Base-by-base conservation (phyloP, 2,113 vertebrate genomes). In the Silurus glanis region DNA sequence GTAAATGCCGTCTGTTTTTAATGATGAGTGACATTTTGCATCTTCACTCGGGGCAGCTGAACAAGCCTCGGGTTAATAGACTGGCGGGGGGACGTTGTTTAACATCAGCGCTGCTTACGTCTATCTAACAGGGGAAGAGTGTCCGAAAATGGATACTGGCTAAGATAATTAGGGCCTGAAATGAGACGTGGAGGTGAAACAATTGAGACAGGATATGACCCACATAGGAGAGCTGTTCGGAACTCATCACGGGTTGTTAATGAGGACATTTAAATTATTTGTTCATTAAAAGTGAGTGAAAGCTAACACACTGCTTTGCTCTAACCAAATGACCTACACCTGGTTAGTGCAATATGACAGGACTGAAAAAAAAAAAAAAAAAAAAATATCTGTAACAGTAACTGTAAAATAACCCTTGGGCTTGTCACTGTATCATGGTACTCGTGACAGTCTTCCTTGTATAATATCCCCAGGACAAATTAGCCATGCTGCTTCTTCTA, bases 381-480 rank as follows among this genome's bases (percentile, higher is more conserved):
- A 56, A 14, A 37, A n/a, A 64, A 51, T 37, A 37, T 37, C 53
- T 8, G 66, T 76, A 86, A 74, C 45, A 82, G 23, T 47, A 67
- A 69, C 59, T 79, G 51, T 71, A 85, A 81, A 94, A 93, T 90
- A 90, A 91, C 91, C 93, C 91, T 91, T 90, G 89, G 90, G 92
- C 93, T 91, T 93, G 92, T 91, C 76, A 88, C 89, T 87, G 93
- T 91, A 92, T 86, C 88, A 89, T 76, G 89, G 88, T 90, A 90
- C 78, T 85, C 92, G 88, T 91, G 91, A 94, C 93, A 92, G 90
- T 85, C 91, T 91, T 93, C 90, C 90, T 88, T 91, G 90, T 92
- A 91, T 92, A 94, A 94, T 91, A 91, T 92, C 92, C 92, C 92
- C 91, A 83, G 91, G 92, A 94, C 92, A 95, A 94, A 95, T 94